Evolutionary conservation across 2,113 vertebrate genomes (phyloP), one percentile per base, ranked within the genome.

Genomic region (Turnix velox): DNA sequence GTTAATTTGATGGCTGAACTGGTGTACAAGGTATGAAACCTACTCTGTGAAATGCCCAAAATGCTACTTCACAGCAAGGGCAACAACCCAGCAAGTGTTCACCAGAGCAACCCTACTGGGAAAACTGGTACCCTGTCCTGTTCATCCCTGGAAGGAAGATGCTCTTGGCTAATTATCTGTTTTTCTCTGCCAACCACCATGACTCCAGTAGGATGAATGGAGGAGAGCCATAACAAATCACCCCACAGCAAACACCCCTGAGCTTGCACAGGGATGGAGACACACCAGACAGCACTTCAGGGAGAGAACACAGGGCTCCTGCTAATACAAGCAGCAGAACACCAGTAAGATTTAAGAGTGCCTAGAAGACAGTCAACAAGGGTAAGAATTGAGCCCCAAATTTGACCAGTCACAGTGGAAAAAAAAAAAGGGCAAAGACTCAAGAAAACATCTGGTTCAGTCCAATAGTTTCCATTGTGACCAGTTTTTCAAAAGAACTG

Each of bases 1-100:
- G 75, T 74, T 96, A 94, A 95, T 93, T 89, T 94, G 95, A 83
- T 83, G 84, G 81, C 55, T 94, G 58, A 94, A 77, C 43, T 8
- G 15, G 46, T 42, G 27, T 37, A 82, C 1, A 2, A 89, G 43
- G 78, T 71, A 80, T 18, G 13, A 73, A 67, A 87, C 92, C 17
- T 17, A 46, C 74, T 58, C 76, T 31, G 66, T 17, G 24, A 87
- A 87, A 77, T 48, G 66, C 40, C 52, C 52, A 75, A 39, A 43
- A 78, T 4, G 6, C 78, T 69, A 30, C 74, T 92, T 74, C 68
- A 83, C 59, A 63, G 58, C 39, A 55, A 49, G 0, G 0, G 31
- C 39, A 55, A 51, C 45, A 69, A 48, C 12, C 25, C 55, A 73
- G 24, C 30, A 40, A 66, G 18, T 0, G 5, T 1, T 85, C 74